Evolutionary conservation across 2,113 vertebrate genomes (phyloP), one percentile per base, ranked within the genome.

Genomic region (Sporophila hypoxantha): DNA sequence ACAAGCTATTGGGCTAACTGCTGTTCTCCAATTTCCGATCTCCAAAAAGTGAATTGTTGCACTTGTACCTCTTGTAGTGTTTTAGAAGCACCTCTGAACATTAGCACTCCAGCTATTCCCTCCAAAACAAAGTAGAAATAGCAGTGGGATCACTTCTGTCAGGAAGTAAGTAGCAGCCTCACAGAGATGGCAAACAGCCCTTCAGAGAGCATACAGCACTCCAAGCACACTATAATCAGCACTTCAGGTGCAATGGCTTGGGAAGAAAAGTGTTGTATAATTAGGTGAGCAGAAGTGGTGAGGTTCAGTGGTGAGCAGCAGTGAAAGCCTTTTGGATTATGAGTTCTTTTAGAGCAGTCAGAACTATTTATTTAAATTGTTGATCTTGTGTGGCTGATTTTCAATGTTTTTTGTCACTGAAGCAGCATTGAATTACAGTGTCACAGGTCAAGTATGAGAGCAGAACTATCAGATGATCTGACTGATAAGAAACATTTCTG

Each of bases 361-460:
- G 66, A 89, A 88, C 37, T 76, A 61, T 78, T 91, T 83, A 83
- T 85, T 91, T 76, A 91, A 86, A 86, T 32, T 44, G 55, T 69
- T 88, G 65, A 39, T 89, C 55, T 69, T 82, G 11, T 53, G 67
- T 69, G n/a, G 26, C 61, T 65, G 71, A 86, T 75, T 91, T 89
- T 82, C n/a, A 90, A 5, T 60, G 49, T 61, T 81, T 71, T 75
- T 50, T 89, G 59, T 80, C 73, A 73, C 19, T 61, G 68, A 79
- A 82, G 70, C n/a, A 87, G 73, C 49, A 67, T 5, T 82, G 55
- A 92, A 70, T 77, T 92, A 80, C 47, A 71, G 29, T 36, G 49
- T 61, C 70, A 86, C 19, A 76, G 56, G 87, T 56, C 0, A 0
- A 92, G 76, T 17, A 30, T 4, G 10, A 85, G 17, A 91, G 65